A percentile compares a stretch with the other conserved stretches of the same genome.
Conservation (phyloP, 2,113 vertebrate species). For the Cygnus buccinator region DNA sequence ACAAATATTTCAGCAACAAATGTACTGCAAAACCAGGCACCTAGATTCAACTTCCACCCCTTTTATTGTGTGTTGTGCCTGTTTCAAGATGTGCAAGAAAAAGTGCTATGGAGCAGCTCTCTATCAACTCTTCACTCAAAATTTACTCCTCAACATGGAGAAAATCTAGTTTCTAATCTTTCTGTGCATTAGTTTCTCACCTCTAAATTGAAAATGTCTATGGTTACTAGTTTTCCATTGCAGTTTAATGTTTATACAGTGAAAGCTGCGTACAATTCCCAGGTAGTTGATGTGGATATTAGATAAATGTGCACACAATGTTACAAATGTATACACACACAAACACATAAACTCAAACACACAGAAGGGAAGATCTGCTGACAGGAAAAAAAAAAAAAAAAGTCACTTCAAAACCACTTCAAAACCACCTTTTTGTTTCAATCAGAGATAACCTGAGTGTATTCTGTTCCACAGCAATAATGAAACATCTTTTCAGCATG, state of each 20-base stretch:
- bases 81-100: neutral
- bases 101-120: neutral
- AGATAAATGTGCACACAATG: neutral
- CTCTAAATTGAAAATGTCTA: neutral
- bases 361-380: neutral
- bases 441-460: neutral
- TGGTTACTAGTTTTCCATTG: neutral
- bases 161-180: neutral
- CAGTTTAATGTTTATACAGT: neutral
- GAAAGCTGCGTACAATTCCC: neutral
- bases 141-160: neutral
- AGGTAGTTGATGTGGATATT: neutral
- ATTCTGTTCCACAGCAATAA: neutral
- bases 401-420: neutral
- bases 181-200: neutral
- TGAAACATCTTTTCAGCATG: conserved; percentile 11
- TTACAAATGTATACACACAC: neutral
- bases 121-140: neutral
- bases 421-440: neutral
- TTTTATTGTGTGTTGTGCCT: neutral
- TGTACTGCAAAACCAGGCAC: neutral
- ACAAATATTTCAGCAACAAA: neutral
- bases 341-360: neutral
- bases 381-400: neutral
- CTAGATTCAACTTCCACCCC: neutral